These are phyloP conservation scores for Mythimna ferrago DNA, from an alignment of 2,888 invertebrate species.

Conservation along the genomic window DNA sequence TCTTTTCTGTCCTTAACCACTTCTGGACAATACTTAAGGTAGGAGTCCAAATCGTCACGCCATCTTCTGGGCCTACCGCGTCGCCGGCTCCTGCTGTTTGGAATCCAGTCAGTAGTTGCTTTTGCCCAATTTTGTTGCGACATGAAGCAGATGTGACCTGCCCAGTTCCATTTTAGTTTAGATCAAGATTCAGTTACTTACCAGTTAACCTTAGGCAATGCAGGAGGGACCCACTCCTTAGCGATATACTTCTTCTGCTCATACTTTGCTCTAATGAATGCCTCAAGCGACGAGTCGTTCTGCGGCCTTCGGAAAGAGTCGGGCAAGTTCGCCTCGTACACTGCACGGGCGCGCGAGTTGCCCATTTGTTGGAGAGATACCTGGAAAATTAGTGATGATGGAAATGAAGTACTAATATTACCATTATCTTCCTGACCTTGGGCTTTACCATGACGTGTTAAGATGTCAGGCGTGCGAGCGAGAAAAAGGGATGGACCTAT, in stretches of 20 bases:
- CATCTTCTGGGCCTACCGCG: too few relatives aligned
- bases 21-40: too few relatives aligned
- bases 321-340: conserved; percentile 99
- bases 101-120: too few relatives aligned
- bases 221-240: conserved; percentile 98
- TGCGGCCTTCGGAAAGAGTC: conserved; percentile 99
- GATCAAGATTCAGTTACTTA: conserved; percentile 62
- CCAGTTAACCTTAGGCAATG: conserved; percentile 95
- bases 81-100: too few relatives aligned
- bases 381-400: conserved; percentile 62
- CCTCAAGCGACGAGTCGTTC: conserved; percentile 97
- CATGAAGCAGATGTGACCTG: too few relatives aligned
- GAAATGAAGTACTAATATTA: background rate
- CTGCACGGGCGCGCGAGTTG: conserved; percentile 98
- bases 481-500: too few relatives aligned
- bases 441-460: too few relatives aligned
- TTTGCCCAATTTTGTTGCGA: too few relatives aligned
- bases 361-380: conserved; percentile 98
- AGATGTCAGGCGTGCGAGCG: too few relatives aligned
- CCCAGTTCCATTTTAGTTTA: too few relatives aligned
- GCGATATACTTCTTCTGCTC: conserved; percentile 99
- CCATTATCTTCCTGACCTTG: background rate
- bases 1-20: too few relatives aligned
- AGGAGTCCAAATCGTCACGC: too few relatives aligned
- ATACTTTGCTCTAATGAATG: conserved; percentile 99